Evolutionary conservation across 2,888 invertebrate species (phyloP).

Genomic region (Papilio protenor): DNA sequence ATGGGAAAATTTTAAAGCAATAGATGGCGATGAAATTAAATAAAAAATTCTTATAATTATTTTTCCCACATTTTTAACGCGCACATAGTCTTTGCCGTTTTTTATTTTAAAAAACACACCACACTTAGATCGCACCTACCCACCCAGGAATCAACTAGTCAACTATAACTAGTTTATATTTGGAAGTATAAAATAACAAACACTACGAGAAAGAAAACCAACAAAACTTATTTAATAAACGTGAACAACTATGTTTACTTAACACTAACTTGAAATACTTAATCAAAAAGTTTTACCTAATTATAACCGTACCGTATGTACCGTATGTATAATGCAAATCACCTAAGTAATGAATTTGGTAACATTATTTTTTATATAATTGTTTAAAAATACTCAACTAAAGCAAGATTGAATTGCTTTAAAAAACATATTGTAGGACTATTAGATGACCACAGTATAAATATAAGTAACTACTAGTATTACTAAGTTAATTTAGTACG

Average conservation of each 20-base stretch:
- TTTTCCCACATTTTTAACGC: too few species aligned
- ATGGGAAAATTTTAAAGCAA: neutral
- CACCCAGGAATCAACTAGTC: too few species aligned
- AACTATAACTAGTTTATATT: neutral
- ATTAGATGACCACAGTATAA: neutral
- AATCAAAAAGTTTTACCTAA: neutral
- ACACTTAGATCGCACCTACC: neutral
- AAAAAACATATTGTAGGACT: neutral
- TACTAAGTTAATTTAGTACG: neutral
- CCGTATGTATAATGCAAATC: neutral
- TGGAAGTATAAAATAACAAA: neutral
- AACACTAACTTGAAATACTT: neutral
- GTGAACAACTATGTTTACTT: neutral
- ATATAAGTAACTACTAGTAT: neutral
- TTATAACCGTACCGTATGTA: too few species aligned
- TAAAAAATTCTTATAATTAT: neutral
- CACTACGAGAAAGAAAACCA: neutral
- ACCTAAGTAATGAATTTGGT: too few species aligned
- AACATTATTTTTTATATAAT: too few species aligned
- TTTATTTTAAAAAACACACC: neutral
- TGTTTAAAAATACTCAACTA: too few species aligned
- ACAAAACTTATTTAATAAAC: slow-evolving; percentile 11
- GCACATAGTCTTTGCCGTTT: too few species aligned
- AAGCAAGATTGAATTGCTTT: neutral
- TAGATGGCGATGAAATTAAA: slow-evolving; percentile 3